Conservation (phyloP, 1,140 invertebrate genomes). For the Nasonia giraulti region DNA sequence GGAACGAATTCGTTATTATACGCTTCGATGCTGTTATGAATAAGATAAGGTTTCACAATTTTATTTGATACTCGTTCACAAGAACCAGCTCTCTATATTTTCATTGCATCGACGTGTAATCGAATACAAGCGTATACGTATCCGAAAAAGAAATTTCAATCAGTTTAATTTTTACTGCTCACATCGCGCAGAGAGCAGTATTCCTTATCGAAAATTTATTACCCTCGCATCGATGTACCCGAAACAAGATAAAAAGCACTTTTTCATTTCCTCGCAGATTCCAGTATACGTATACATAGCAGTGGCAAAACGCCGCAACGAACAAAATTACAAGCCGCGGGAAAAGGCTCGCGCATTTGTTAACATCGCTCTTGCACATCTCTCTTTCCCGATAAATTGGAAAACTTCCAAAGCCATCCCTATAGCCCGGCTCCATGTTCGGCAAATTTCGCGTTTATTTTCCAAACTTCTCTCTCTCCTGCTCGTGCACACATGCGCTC, state of each 20-base stretch:
- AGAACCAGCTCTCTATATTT: no score
- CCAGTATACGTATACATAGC: not conserved
- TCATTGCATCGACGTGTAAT: no score
- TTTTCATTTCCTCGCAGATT: not conserved
- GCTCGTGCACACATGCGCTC: not conserved
- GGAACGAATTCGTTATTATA: not conserved
- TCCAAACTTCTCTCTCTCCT: not conserved
- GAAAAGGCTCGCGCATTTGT: constrained; percentile 38
- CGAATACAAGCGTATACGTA: no score
- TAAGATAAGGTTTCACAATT: no score
- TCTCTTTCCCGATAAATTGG: constrained; percentile 20
- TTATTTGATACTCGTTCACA: no score
- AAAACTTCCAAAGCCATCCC: constrained; percentile 33
- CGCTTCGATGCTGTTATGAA: not conserved
- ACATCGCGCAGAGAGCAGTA: not conserved
- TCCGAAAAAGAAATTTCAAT: no score
- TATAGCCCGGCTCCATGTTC: no score
- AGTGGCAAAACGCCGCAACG: not conserved
- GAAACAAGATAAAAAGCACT: not conserved
- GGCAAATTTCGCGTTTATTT: constrained; percentile 39
- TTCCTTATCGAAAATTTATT: not conserved
- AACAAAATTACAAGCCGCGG: constrained; percentile 12
- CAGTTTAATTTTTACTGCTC: no score
- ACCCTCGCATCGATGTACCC: not conserved
- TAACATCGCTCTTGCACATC: constrained; percentile 1